Base-by-base conservation (phyloP, 2,888 invertebrate species). In the Standfussiana lucernea region DNA sequence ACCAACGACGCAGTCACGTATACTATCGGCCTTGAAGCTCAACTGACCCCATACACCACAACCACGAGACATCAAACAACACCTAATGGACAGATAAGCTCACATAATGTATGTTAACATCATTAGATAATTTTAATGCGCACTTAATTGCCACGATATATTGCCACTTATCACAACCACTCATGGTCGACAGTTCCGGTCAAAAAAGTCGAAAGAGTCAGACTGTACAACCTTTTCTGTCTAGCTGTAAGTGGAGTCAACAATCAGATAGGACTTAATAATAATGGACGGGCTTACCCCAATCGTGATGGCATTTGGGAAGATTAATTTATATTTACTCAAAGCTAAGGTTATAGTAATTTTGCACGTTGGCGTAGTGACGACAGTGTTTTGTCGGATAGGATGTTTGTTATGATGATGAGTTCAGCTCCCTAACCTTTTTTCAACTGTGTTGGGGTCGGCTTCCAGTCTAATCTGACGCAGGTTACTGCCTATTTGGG, bases 121-220 rank as follows among this genome's bases (percentile, higher is more conserved):
- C 59, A 79, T 53, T 53, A 66, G 86, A 85, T 86, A 81, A 87
- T 47, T 72, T 53, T 81, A 83, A 87, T 86, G 83, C n/a, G 61
- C 10, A 61, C 65, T 74, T 83, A 79, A 86, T 83, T 75, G 70
- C 37, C 50, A 28, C 35, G 56, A 62, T 59, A 50, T 73, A 82
- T 64, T 40, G n/a, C 59, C 73, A 42, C 72, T 85, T 82, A 79
- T 72, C 75, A 42, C 6, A 35, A 3, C 70, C 75, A 68, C 64
- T 81, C 37, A 56, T 18, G 21, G 45, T 5, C 0, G 80, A 71
- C 71, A 65, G 69, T 72, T 76, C 56, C 61, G 59, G 77, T 75
- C 75, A 81, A 74, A 75, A 68, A 45, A 68, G 53, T 56, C 59
- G 28, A 69, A 32, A 42, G 47, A 45, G 59, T 81, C 71, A 72